Percentiles rank a stretch among this genome's conserved stretches.
Evolutionary conservation across 2,113 vertebrate genomes (phyloP).

Genomic region (Acanthochromis polyacanthus): DNA sequence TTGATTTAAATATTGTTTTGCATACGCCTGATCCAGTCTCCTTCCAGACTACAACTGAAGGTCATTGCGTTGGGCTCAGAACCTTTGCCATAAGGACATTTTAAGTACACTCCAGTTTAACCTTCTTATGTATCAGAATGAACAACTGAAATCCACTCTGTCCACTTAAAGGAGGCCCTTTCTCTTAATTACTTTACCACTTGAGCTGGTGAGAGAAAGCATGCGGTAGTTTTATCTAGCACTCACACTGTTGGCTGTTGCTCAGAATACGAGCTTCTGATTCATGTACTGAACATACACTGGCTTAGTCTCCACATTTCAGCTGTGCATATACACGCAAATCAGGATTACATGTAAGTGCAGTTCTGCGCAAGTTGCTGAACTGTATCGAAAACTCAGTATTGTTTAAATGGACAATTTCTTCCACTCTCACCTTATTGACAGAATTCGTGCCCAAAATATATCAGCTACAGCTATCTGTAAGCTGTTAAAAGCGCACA

Average conservation of each 20-base stretch:
- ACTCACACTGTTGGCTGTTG: not conserved
- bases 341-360: not conserved
- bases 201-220: slow-evolving; percentile 9
- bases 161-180: slow-evolving; percentile 11
- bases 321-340: not conserved
- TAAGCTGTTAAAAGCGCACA: slow-evolving; percentile 16
- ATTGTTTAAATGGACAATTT: not conserved
- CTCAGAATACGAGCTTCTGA: not conserved
- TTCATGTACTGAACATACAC: not conserved
- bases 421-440: not conserved
- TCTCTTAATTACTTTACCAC: slow-evolving; percentile 12
- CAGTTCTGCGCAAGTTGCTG: not conserved
- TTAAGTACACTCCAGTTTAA: slow-evolving; percentile 3
- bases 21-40: not conserved
- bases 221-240: not conserved
- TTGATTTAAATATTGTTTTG: slow-evolving; percentile 15
- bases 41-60: not conserved
- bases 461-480: slow-evolving; percentile 24
- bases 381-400: too few species aligned
- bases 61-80: slow-evolving; percentile 4
- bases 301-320: not conserved
- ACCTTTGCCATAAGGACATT: not conserved
- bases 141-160: slow-evolving; percentile 23
- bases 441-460: slow-evolving; percentile 12
- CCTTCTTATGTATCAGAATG: not conserved